Evolutionary conservation across 2,797 vertebrate species (phyloP), one percentile per base, ranked within the genome.

Genomic region (Carapus acus): DNA sequence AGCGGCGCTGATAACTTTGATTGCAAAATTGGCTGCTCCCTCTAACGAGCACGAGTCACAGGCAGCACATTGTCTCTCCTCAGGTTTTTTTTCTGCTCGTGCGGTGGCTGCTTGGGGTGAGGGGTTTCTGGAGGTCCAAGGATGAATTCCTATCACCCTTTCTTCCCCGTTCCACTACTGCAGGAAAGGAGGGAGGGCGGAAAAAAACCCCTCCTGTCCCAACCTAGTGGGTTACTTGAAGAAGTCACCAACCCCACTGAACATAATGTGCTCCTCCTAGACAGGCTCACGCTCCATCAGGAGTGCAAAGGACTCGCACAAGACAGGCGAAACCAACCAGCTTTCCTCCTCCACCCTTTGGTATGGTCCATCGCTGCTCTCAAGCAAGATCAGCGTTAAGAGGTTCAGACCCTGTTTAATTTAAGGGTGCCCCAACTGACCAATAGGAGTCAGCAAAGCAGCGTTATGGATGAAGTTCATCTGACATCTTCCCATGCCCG

Each of bases 241-340:
- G 44, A 74, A 76, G 66, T 77, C 77, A 73, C 70, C 77, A 80
- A 70, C 69, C 73, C 78, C 55, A 73, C 27, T 73, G 69, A 73
- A 77, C 80, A 68, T 52, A 67, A 67, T 78, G 71, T 65, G 55
- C 67, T 69, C 61, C 55, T 67, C 55, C 53, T 1, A 8, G 69
- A 77, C 64, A 77, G 61, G 62, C 70, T 62, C 17, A 19, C 53
- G 66, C 50, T 74, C 73, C 76, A 79, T 75, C 34, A 12, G 49
- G 66, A 62, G 65, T n/a, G n/a, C 51, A 46, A 45, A 47, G 75
- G 55, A 56, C 54, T 42, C 54, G 66, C 34, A 49, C 7, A 16
- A 38, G 14, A 71, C 39, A 29, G 43, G 54, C 51, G 60, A 53
- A 65, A 67, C 79, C 71, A 71, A 27, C 9, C 24, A 27, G 4